These are phyloP conservation scores for Haemorhous mexicanus DNA, from an alignment of 2,113 vertebrate species.

Conservation along the genomic window DNA sequence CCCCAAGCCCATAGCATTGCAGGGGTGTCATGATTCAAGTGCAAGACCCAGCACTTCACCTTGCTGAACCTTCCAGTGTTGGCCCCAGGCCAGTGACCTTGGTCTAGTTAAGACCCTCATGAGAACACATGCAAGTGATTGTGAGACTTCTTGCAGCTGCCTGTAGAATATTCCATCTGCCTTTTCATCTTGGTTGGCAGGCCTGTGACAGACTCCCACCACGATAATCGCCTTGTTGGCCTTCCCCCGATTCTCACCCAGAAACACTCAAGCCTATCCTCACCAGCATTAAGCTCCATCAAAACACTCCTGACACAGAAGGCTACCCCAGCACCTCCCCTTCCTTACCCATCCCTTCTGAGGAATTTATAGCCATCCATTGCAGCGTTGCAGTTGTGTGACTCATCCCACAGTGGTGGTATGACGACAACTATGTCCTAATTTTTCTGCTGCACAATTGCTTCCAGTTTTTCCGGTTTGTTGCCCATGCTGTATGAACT, in stretches of 20 bases:
- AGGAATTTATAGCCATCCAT: background rate
- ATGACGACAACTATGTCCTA: background rate
- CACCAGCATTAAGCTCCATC: background rate
- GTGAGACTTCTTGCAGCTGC: background rate
- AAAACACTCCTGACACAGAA: background rate
- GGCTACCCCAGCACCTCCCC: rapidly evolving
- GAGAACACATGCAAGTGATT: background rate
- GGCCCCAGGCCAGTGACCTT: background rate
- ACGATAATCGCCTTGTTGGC: background rate
- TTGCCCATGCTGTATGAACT: background rate
- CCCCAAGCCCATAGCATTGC: background rate
- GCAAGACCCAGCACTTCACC: background rate
- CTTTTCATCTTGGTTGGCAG: background rate
- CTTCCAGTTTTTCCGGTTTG: background rate
- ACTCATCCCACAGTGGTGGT: background rate
- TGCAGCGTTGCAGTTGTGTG: background rate
- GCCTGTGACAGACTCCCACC: background rate
- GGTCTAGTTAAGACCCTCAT: background rate
- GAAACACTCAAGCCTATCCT: background rate
- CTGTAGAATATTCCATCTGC: background rate
- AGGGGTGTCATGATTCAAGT: background rate
- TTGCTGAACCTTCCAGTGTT: background rate
- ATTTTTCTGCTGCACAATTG: background rate
- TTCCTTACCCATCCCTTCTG: background rate
- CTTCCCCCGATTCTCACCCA: background rate